Base-by-base conservation (phyloP, 2,888 invertebrate genomes). In the Acanthosepion pharaonis region DNA sequence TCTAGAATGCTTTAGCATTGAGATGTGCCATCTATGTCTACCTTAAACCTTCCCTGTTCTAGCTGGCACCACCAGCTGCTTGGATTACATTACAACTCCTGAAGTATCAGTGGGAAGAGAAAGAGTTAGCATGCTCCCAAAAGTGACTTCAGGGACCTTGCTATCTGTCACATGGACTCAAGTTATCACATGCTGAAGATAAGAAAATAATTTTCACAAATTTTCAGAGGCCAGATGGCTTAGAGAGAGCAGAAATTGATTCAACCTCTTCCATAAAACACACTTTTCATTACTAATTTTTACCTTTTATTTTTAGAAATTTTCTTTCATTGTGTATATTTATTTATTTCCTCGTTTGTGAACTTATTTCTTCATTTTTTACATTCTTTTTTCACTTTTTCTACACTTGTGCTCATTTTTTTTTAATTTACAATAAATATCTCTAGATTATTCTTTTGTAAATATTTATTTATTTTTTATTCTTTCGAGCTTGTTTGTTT, bases 11-110 rank as follows among this genome's bases (percentile, higher is more conserved):
- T 78, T 78, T 33, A 78, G n/a, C 11, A 33, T 78, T 78, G 78
- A 78, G 78, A 78, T 78, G 78, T 78, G n/a, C 78, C 78, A n/a
- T n/a, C 33, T 78, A n/a, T 78, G 78, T 78, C n/a, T 78, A 59
- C 59, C 59, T 59, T 59, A 59, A 59, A 59, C 5, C 59, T 6
- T 78, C n/a, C n/a, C n/a, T 78, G n/a, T n/a, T 5, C n/a, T 33
- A 78, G 11, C 78, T 78, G 78, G 18, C 78, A n/a, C 78, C 78
- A 78, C 78, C n/a, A n/a, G 78, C 78, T n/a, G 78, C n/a, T 33
- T 78, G 78, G 78, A n/a, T 78, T n/a, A 78, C 78, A 78, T 78
- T n/a, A 78, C 78, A 78, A n/a, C 15, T n/a, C 78, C 78, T 78
- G n/a, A 78, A 78, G 28, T 78, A 78, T 78, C 78, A n/a, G n/a